Percentiles rank a stretch among this genome's conserved stretches.
Conservation (phyloP, 2,113 vertebrate genomes). For the Mystacornis crossleyi region DNA sequence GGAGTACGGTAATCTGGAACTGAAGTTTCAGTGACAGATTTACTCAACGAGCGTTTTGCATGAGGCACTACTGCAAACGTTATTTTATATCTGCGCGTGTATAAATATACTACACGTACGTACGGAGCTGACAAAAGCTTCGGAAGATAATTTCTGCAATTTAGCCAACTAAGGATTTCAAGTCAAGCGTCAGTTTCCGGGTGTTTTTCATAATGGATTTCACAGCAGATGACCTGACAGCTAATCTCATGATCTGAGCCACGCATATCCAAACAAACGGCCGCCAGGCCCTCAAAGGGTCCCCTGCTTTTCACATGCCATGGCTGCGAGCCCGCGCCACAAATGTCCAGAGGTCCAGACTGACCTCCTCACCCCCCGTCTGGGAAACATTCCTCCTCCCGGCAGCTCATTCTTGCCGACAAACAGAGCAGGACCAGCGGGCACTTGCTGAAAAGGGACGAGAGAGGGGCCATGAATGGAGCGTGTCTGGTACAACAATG, state of each 20-base stretch:
- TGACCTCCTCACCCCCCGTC: slow-evolving; percentile 79
- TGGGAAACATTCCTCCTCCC: slow-evolving; percentile 69
- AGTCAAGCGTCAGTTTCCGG: slow-evolving; percentile 70
- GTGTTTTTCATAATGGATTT: slow-evolving; percentile 83
- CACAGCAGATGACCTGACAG: slow-evolving; percentile 88
- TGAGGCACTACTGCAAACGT: slow-evolving; percentile 61
- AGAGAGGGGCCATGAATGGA: slow-evolving; percentile 38
- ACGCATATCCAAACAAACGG: slow-evolving; percentile 24
- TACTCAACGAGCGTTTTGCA: slow-evolving; percentile 71
- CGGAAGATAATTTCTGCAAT: slow-evolving; percentile 75
- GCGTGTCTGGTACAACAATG: slow-evolving; percentile 42
- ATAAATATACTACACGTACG: not conserved
- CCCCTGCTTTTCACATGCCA: slow-evolving; percentile 72
- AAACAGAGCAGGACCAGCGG: slow-evolving; percentile 66
- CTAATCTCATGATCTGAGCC: slow-evolving; percentile 83
- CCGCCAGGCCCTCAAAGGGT: slow-evolving; percentile 6
- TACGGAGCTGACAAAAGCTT: slow-evolving; percentile 63
- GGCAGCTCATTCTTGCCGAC: slow-evolving; percentile 58
- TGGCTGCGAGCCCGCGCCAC: slow-evolving; percentile 58
- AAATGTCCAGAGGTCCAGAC: slow-evolving; percentile 86
- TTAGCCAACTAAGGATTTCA: slow-evolving; percentile 70
- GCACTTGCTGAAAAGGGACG: slow-evolving; percentile 49
- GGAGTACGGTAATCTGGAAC: slow-evolving; percentile 65
- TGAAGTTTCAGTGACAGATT: slow-evolving; percentile 78
- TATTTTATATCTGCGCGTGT: not conserved